phyloP scores from a whole-genome alignment of 2,113 vertebrate species.

The Strigops habroptila region DNA sequence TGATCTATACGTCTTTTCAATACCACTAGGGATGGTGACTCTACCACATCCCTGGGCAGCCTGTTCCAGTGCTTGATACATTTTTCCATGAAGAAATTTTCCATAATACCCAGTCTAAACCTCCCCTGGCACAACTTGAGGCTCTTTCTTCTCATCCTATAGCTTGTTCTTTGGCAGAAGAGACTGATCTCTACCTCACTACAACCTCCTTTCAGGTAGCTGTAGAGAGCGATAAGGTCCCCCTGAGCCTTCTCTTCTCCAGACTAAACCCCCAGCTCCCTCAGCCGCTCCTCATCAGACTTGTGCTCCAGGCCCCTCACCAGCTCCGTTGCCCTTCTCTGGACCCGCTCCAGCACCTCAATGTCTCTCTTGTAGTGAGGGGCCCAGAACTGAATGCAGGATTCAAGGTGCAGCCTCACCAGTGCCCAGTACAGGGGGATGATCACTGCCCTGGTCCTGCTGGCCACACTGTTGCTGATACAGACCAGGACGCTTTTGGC shows the following conservation, averaged over 20 bases:
- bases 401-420: background rate
- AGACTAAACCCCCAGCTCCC: rapidly evolving
- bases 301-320: background rate
- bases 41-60: background rate
- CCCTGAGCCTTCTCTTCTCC: background rate
- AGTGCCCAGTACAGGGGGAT: background rate
- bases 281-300: background rate
- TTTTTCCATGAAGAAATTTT: background rate
- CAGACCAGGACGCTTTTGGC: background rate
- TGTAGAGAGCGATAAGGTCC: rapidly evolving
- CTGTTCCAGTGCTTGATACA: background rate
- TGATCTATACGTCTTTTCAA: background rate
- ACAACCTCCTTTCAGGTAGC: background rate
- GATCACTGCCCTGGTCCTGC: background rate
- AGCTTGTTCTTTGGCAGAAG: background rate
- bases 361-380: background rate
- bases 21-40: background rate
- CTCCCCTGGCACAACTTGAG: background rate
- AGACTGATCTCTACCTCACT: rapidly evolving
- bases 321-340: background rate
- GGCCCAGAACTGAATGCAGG: background rate
- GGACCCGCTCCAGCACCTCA: background rate
- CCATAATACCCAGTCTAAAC: background rate
- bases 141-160: background rate
- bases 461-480: background rate